Evolutionary conservation across 2,888 invertebrate species (phyloP).

Genomic region (Volucella inflata): DNA sequence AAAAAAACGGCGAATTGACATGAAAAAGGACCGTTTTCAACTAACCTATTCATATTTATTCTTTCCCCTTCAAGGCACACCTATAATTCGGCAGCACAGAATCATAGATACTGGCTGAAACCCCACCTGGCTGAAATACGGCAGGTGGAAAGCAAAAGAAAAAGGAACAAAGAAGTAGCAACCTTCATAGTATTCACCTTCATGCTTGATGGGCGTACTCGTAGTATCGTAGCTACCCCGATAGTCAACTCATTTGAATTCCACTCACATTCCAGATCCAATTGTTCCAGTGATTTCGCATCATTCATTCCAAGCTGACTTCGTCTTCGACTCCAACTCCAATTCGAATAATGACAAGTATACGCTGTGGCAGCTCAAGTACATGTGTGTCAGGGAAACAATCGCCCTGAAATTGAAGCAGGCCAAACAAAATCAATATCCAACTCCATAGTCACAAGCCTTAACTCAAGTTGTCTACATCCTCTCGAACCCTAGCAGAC

Average conservation of each 20-base stretch:
- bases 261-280: conserved; percentile 53
- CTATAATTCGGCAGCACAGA: not conserved
- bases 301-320: conserved; percentile 52
- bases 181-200: conserved; percentile 6
- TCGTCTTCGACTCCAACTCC: not conserved
- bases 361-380: conserved; percentile 6
- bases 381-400: conserved; percentile 45
- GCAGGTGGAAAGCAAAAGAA: not conserved
- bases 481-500: not conserved
- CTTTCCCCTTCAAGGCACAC: not conserved
- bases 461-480: not conserved
- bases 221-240: not conserved
- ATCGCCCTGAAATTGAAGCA: conserved; percentile 37
- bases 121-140: conserved; percentile 18
- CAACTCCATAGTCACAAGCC: not conserved
- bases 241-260: conserved; percentile 62
- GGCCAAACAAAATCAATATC: conserved; percentile 46
- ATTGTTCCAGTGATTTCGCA: conserved; percentile 72
- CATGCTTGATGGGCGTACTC: not conserved
- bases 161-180: not conserved
- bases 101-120: not conserved
- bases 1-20: not conserved
- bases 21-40: conserved; percentile 43
- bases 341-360: conserved; percentile 23
- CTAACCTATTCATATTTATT: conserved; percentile 37